These are phyloP conservation scores for Zaprionus camerounensis DNA, from an alignment of 1,140 invertebrate species.

Conservation along the genomic window DNA sequence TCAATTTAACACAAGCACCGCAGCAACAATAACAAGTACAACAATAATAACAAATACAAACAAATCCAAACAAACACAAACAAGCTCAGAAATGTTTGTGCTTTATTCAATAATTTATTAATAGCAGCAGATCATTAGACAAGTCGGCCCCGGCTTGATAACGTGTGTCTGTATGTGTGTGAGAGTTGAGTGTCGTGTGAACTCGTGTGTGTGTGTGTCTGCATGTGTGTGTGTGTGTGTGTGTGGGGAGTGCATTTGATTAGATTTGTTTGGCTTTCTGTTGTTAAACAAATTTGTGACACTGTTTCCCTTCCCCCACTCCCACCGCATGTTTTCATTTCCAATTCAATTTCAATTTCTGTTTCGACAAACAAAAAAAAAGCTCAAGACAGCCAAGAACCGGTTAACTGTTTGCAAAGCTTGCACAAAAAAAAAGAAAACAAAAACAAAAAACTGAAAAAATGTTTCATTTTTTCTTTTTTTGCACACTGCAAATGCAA, in stretches of 20 bases:
- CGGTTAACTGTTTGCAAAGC: conserved; percentile 52
- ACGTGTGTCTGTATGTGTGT: conserved; percentile 16
- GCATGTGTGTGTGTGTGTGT: not conserved
- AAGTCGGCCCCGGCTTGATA: conserved; percentile 45
- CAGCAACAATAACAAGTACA: conserved; percentile 18
- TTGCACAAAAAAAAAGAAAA: conserved; percentile 33
- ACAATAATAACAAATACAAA: conserved; percentile 12
- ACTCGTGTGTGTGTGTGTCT: conserved; percentile 13
- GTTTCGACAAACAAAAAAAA: conserved; percentile 43
- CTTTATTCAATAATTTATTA: conserved; percentile 18
- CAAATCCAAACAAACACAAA: conserved; percentile 9
- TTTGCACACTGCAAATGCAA: conserved; percentile 46
- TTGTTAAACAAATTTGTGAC: conserved; percentile 61
- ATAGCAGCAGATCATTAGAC: conserved; percentile 45
- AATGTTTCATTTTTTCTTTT: conserved; percentile 27
- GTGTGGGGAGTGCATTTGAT: conserved; percentile 63
- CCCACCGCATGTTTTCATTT: conserved; percentile 23
- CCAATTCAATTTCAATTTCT: conserved; percentile 41
- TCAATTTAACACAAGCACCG: conserved; percentile 35
- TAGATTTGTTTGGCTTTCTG: conserved; percentile 59
- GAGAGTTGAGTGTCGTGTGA: conserved; percentile 12
- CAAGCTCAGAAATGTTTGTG: conserved; percentile 14
- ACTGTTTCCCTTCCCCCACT: not conserved
- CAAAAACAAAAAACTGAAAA: conserved; percentile 9
- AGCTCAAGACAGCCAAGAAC: conserved; percentile 45